phyloP scores from a whole-genome alignment of 1,140 invertebrate genomes.

The Saccostrea cuccullata region DNA sequence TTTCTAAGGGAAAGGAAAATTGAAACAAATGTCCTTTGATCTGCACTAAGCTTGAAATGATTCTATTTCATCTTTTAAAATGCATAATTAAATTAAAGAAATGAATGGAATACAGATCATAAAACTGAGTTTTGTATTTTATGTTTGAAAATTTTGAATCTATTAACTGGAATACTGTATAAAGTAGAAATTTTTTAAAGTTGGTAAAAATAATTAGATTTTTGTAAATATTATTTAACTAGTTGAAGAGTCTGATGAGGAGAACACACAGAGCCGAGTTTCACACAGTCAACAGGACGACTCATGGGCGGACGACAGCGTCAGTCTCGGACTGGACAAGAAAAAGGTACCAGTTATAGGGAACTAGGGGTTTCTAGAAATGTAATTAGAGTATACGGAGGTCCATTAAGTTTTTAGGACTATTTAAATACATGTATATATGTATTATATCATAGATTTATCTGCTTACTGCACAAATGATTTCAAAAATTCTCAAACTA shows the following conservation, averaged over 20 bases:
- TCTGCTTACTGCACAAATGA: no score
- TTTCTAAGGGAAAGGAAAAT: not conserved
- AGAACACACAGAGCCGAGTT: not conserved
- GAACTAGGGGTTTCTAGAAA: not conserved
- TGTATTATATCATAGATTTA: no score
- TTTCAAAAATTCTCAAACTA: no score
- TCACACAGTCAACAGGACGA: slow-evolving; percentile 28
- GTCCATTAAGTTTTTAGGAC: no score
- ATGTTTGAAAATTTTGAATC: no score
- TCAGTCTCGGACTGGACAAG: slow-evolving; percentile 34
- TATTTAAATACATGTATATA: no score
- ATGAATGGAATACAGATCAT: no score
- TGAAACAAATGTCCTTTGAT: not conserved
- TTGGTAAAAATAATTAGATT: not conserved
- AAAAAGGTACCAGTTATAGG: slow-evolving; percentile 37
- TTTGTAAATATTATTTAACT: not conserved
- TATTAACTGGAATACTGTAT: no score
- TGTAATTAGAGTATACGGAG: not conserved
- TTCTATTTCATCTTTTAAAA: no score
- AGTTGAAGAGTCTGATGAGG: slow-evolving; percentile 30
- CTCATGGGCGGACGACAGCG: slow-evolving; percentile 33
- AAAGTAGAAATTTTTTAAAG: not conserved
- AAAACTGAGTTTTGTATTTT: no score
- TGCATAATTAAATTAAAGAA: no score
- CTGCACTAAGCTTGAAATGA: no score